Conservation (phyloP, 23 tunicate genomes). For the Styela clava region DNA sequence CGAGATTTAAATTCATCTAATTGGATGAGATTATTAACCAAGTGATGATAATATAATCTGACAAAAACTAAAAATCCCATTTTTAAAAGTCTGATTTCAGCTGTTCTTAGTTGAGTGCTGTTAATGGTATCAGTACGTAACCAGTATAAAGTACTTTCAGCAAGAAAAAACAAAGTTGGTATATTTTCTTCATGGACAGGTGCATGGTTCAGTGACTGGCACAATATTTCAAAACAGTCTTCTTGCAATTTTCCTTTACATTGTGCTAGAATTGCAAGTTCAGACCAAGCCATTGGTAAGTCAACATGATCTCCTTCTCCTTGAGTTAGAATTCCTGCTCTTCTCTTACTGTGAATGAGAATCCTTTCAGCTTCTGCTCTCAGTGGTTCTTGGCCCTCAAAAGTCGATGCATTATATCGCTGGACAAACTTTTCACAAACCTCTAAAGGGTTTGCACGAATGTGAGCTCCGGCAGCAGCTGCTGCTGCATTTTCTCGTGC, state of each 20-base stretch:
- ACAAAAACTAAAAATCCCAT: slow-evolving; percentile 83
- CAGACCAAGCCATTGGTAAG: slow-evolving; percentile 90
- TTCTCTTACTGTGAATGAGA: slow-evolving; percentile 63
- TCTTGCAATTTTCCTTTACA: slow-evolving; percentile 86
- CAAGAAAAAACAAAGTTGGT: slow-evolving; percentile 85
- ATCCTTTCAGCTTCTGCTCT: slow-evolving; percentile 69
- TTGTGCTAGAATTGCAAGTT: slow-evolving; percentile 78
- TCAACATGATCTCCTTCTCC: slow-evolving; percentile 93
- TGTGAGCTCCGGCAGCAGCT: background rate
- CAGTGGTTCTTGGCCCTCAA: slow-evolving; percentile 46
- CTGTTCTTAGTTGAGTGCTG: slow-evolving; percentile 40
- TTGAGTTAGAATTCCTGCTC: slow-evolving; percentile 55
- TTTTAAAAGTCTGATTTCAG: slow-evolving; percentile 81
- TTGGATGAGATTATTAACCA: slow-evolving; percentile 48
- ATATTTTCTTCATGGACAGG: slow-evolving; percentile 77
- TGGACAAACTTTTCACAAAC: slow-evolving; percentile 91
- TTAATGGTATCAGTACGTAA: slow-evolving; percentile 61
- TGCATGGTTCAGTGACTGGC: slow-evolving; percentile 67
- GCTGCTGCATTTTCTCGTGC: slow-evolving; percentile 25
- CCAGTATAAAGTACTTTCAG: slow-evolving; percentile 88
- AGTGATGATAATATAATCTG: slow-evolving; percentile 62
- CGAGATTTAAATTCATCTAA: slow-evolving; percentile 66
- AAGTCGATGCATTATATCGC: slow-evolving; percentile 49
- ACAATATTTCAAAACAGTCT: slow-evolving; percentile 79
- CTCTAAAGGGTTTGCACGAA: slow-evolving; percentile 53